Evolutionary conservation across 2,888 invertebrate species (phyloP), one percentile per base, ranked within the genome.

Genomic region (Heliconius charithonia): DNA sequence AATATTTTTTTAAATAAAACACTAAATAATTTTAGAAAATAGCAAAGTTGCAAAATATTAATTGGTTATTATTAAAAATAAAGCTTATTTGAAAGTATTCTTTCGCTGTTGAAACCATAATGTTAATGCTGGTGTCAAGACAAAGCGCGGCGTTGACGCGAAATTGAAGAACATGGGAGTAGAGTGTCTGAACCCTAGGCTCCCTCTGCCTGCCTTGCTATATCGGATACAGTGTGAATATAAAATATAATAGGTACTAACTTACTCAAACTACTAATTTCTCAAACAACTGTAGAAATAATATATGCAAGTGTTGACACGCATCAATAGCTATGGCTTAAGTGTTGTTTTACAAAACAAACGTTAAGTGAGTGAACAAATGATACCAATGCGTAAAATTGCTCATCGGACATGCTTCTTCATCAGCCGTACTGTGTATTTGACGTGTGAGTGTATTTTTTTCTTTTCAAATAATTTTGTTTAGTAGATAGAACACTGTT

Each of bases 391-490:
- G 63, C 88, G 90, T n/a, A 94, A 94, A 83, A 84, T 94, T 13
- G 88, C 87, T 2, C 93, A 94, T 80, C 90, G 93, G 7, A 86
- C 92, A 10, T 92, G 92, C 83, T 95, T 94, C 84, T 81, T 93
- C 81, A 83, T 93, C n/a, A 94, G 93, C 85, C 88, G 92, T 76
- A 91, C 93, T 25, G 86, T 95, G 41, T 95, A 95, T 83, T 88
- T 95, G 90, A 95, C 95, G 82, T 95, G 95, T 95, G 85, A 95
- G 95, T 94, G 27, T 19, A 7, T 37, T 62, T 63, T 32, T 63
- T 63, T 62, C 2, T 13, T 13, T 13, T 63, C 25, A 62, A 25
- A 62, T 62, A 12, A 25, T 25, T 62, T 25, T 62, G 3, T 62
- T 7, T n/a, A 62, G 22, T 56, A 56, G 9, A 2, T 56, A 0